These are phyloP conservation scores for Pseudochirops corinnae DNA, from an alignment of 2,797 vertebrate genomes.

Conservation along the genomic window DNA sequence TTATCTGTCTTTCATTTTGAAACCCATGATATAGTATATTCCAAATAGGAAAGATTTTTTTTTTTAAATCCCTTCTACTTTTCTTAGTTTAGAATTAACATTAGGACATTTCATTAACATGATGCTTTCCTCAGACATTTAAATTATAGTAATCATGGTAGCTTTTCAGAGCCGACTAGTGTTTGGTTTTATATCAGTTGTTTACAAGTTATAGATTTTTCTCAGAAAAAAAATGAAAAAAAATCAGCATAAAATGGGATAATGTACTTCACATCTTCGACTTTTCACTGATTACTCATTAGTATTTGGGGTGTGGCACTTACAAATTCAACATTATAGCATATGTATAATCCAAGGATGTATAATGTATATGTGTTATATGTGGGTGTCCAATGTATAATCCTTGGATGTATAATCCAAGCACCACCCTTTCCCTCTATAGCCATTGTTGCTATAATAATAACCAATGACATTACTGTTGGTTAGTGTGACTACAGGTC, in stretches of 20 bases:
- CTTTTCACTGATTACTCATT: conserved; percentile 65
- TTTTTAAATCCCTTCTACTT: conserved; percentile 52
- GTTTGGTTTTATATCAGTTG: conserved; percentile 61
- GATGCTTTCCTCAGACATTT: conserved; percentile 65
- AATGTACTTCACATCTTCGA: conserved; percentile 68
- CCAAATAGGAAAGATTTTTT: conserved; percentile 20
- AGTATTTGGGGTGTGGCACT: conserved; percentile 66
- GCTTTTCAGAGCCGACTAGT: conserved; percentile 64
- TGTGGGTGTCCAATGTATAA: too few relatives aligned
- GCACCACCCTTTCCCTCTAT: conserved; percentile 57
- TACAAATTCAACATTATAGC: conserved; percentile 69
- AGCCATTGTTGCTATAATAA: conserved; percentile 70
- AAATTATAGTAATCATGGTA: conserved; percentile 78
- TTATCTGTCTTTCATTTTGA: conserved; percentile 50
- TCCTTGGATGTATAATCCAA: conserved; percentile 75
- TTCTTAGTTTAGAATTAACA: conserved; percentile 66
- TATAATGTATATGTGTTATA: too few relatives aligned
- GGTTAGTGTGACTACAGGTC: conserved; percentile 62
- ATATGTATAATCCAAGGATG: conserved; percentile 76
- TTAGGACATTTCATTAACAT: conserved; percentile 44
- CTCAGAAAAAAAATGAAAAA: conserved; percentile 72
- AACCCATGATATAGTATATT: conserved; percentile 41
- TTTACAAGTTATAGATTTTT: conserved; percentile 72
- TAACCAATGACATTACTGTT: conserved; percentile 65
- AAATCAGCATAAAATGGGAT: conserved; percentile 57